Evolutionary conservation across 2,113 vertebrate genomes (phyloP).

Genomic region (Nasalis larvatus): DNA sequence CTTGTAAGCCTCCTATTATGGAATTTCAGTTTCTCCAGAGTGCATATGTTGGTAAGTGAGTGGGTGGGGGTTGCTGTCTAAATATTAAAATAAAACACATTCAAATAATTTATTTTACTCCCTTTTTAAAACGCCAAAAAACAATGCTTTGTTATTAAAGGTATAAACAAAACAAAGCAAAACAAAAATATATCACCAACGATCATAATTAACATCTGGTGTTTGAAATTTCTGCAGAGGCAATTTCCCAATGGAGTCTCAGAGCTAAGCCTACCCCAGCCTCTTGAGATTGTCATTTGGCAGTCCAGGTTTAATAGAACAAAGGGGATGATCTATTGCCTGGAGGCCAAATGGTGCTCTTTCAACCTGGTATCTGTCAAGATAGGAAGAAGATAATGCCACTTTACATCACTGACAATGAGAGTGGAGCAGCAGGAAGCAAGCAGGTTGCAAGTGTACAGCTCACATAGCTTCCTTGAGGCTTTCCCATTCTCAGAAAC

Average conservation of each 20-base stretch:
- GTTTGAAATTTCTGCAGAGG: background rate
- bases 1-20: background rate
- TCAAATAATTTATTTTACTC: background rate
- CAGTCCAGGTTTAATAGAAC: slow-evolving; percentile 30
- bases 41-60: background rate
- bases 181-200: background rate
- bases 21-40: background rate
- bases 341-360: slow-evolving; percentile 38
- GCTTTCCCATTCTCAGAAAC: slow-evolving; percentile 67
- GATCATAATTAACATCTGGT: background rate
- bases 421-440: slow-evolving; percentile 77
- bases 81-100: background rate
- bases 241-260: background rate
- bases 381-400: slow-evolving; percentile 61
- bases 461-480: slow-evolving; percentile 81
- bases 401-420: slow-evolving; percentile 55
- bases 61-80: background rate
- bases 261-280: background rate
- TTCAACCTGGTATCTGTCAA: slow-evolving; percentile 68
- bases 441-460: slow-evolving; percentile 72
- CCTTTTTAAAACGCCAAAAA: background rate
- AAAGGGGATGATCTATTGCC: slow-evolving; percentile 50
- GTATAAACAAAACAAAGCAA: background rate
- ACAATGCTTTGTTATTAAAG: background rate
- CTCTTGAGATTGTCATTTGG: slow-evolving; percentile 39